A percentile compares a stretch with the other conserved stretches of the same genome.
Evolutionary conservation across 2,113 vertebrate species (phyloP).

Genomic region (Atherinomorus stipes): DNA sequence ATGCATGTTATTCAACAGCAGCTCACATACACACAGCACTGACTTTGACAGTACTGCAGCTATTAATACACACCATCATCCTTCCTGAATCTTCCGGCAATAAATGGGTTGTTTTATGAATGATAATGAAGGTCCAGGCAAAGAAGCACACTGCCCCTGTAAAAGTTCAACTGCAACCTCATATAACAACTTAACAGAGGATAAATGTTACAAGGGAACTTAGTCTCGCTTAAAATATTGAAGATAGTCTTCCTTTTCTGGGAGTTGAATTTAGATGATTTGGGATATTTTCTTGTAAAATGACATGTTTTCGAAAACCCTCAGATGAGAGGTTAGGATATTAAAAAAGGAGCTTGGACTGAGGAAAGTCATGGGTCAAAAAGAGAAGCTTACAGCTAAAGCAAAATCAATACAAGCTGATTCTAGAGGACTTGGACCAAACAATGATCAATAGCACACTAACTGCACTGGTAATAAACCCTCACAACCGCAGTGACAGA

Average conservation of each 20-base stretch:
- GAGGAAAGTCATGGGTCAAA: slow-evolving; percentile 65
- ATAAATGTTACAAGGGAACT: background rate
- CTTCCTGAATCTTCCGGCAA: slow-evolving; percentile 20
- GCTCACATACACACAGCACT: slow-evolving; percentile 37
- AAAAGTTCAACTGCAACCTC: slow-evolving; percentile 29
- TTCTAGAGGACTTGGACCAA: slow-evolving; percentile 70
- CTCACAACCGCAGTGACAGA: slow-evolving; percentile 32
- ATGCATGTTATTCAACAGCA: slow-evolving; percentile 43
- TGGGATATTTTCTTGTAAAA: slow-evolving; percentile 22
- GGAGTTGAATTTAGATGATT: background rate
- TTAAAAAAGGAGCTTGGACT: slow-evolving; percentile 50
- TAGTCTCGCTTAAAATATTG: slow-evolving; percentile 7
- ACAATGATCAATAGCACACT: slow-evolving; percentile 76
- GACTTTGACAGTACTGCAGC: slow-evolving; percentile 28
- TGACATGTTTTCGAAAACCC: slow-evolving; percentile 41
- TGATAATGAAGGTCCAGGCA: slow-evolving; percentile 27
- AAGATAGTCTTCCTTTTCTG: background rate
- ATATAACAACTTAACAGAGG: background rate
- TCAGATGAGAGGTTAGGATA: slow-evolving; percentile 33
- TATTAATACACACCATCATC: slow-evolving; percentile 45
- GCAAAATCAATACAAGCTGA: slow-evolving; percentile 77
- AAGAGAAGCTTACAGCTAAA: slow-evolving; percentile 71
- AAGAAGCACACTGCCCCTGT: slow-evolving; percentile 9
- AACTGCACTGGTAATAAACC: slow-evolving; percentile 59
- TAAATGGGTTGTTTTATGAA: slow-evolving; percentile 32